Evolutionary conservation across 1,140 invertebrate species (phyloP).

Genomic region (Pogonognathellus flavescens): DNA sequence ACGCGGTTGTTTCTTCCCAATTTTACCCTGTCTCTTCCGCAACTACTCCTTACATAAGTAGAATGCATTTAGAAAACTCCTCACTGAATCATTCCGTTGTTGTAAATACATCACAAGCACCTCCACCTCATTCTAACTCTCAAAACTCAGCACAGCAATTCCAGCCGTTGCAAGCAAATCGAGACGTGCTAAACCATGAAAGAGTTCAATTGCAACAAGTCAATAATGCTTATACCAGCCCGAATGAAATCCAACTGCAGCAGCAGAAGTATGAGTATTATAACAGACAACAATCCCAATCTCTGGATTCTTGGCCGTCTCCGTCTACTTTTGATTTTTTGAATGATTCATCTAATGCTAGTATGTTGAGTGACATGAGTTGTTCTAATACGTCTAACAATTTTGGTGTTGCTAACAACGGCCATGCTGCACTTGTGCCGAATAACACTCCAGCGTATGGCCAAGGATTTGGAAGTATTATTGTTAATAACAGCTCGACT

Average conservation of each 20-base stretch:
- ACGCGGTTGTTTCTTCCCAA: not conserved
- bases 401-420: slow-evolving; percentile 20
- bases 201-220: not conserved
- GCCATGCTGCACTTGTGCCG: slow-evolving; percentile 23
- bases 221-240: not conserved
- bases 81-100: not conserved
- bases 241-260: slow-evolving; percentile 18
- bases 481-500: slow-evolving; percentile 29
- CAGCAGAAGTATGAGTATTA: not conserved
- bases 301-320: slow-evolving; percentile 5
- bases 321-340: not conserved
- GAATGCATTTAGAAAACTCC: not conserved
- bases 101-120: not conserved
- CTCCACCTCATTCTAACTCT: not conserved
- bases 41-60: not conserved
- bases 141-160: not conserved
- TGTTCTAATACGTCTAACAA: slow-evolving; percentile 22
- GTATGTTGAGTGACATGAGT: slow-evolving; percentile 5
- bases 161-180: not conserved
- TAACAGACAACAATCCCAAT: not conserved
- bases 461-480: slow-evolving; percentile 39
- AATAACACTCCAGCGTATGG: not conserved
- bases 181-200: not conserved
- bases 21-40: not conserved
- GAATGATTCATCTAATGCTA: not conserved